Base-by-base conservation (phyloP, 2,113 vertebrate species). In the Actinemys pallida region DNA sequence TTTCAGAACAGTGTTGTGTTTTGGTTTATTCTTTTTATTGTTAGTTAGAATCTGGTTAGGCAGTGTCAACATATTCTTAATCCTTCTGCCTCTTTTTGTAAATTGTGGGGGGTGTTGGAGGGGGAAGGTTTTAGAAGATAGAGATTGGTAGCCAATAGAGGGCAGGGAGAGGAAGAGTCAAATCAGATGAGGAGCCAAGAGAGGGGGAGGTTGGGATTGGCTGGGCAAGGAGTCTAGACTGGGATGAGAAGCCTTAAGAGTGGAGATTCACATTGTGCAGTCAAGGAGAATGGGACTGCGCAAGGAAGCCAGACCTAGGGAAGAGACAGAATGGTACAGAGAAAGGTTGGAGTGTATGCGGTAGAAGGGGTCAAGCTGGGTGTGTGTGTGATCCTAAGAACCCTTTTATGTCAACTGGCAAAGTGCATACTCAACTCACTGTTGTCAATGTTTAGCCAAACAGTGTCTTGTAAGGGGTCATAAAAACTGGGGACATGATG, bases 171-270 rank as follows among this genome's bases (percentile, higher is more conserved):
- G 25, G 8, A 56, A 83, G 13, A 20, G 16, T n/a, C 27, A 4
- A 10, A 1, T 0, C n/a, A 12, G 3, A 25, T 16, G n/a, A 10
- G 57, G 88, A 82, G 0, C 16, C 16, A 72, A 53, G 50, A 22
- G 20, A 39, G 3, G 3, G 12, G 69, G 3, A 22, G 9, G 1
- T 3, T 52, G 16, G 89, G 5, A 65, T 65, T 87, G 16, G 4
- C 0, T 81, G 16, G 4, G 4, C 8, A 57, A 62, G 62, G 86
- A 24, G 35, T 39, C 2, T 20, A 11, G 2, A 2, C 83, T 92
- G 83, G 25, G 52, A 45, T 1, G 2, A 59, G 35, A 62, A 81
- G 52, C 1, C 25, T 35, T 62, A 8, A 54, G 53, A 54, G 53
- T 54, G 53, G 53, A 54, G 53, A 54, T 20, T 54, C 53, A 22